Evolutionary conservation across 1,140 invertebrate species (phyloP).

Genomic region (Euura saliciscinereae): DNA sequence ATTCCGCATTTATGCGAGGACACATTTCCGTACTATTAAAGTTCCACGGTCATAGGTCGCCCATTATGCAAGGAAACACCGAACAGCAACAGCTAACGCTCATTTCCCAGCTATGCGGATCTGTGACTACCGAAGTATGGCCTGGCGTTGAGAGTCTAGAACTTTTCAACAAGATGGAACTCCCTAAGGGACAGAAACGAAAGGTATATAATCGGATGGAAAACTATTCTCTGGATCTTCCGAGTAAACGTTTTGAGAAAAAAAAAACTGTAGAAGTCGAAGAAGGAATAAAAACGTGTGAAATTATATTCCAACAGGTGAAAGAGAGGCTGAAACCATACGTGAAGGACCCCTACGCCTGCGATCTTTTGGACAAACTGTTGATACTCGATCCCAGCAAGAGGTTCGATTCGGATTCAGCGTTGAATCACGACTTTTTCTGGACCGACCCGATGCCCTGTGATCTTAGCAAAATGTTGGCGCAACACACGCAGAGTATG

Average conservation of each 20-base stretch:
- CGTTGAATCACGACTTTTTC: slow-evolving; percentile 97
- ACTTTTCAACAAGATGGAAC: slow-evolving; percentile 88
- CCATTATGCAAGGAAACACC: slow-evolving; percentile 90
- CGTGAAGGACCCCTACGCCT: slow-evolving; percentile 90
- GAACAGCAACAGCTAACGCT: slow-evolving; percentile 96
- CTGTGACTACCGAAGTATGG: slow-evolving; percentile 94
- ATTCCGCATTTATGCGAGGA: background rate
- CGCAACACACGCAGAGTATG: slow-evolving; percentile 93
- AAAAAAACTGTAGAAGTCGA: background rate
- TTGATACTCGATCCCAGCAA: slow-evolving; percentile 91
- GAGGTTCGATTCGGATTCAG: slow-evolving; percentile 89
- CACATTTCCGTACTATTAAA: slow-evolving; percentile 62
- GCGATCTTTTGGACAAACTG: slow-evolving; percentile 93
- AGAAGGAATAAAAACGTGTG: background rate
- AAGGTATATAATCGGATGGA: slow-evolving; percentile 63
- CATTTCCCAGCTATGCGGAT: slow-evolving; percentile 96
- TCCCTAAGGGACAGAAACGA: slow-evolving; percentile 90
- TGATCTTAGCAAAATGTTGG: slow-evolving; percentile 91
- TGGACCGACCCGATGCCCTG: slow-evolving; percentile 96
- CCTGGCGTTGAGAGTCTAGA: slow-evolving; percentile 93
- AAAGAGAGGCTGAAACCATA: slow-evolving; percentile 91
- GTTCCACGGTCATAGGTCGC: slow-evolving; percentile 56
- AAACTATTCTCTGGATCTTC: too few species aligned
- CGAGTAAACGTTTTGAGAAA: too few species aligned
- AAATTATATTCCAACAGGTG: slow-evolving; percentile 57